Conservation (phyloP, 2,797 vertebrate species). For the Cyprinodon diabolis region DNA sequence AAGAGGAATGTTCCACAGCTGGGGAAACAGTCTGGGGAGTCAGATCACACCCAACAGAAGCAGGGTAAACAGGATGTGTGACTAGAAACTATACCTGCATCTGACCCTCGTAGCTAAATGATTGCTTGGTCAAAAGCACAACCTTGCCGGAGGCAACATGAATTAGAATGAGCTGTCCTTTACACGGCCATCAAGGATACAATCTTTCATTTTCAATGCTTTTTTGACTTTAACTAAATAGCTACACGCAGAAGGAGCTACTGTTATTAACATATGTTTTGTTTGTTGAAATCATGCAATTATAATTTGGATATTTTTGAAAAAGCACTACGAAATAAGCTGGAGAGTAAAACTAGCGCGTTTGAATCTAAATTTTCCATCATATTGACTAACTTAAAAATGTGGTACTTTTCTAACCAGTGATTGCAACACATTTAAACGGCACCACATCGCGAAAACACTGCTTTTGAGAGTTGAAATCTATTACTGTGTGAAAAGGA, state of each 20-base stretch:
- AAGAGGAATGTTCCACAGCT: slow-evolving; percentile 61
- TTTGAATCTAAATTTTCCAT: not conserved
- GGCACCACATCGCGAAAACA: not conserved
- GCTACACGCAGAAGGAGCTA: not conserved
- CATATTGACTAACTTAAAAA: not conserved
- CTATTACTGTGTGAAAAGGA: not conserved
- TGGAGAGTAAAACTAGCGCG: not conserved
- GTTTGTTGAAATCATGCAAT: not conserved
- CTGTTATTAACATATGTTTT: not conserved
- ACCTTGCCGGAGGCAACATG: slow-evolving; percentile 39
- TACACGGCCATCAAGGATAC: slow-evolving; percentile 15
- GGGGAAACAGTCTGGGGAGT: slow-evolving; percentile 72
- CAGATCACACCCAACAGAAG: slow-evolving; percentile 83
- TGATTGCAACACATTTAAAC: not conserved
- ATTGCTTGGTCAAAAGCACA: slow-evolving; percentile 63
- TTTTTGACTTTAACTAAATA: slow-evolving; percentile 1
- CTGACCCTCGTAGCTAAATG: slow-evolving; percentile 73
- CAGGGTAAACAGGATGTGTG: slow-evolving; percentile 87
- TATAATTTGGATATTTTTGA: not conserved
- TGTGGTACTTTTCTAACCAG: not conserved
- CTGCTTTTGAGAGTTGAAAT: not conserved
- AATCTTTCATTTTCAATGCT: slow-evolving; percentile 29
- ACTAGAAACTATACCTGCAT: slow-evolving; percentile 80
- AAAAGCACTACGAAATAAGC: not conserved
- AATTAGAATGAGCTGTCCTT: slow-evolving; percentile 35